A percentile compares a stretch with the other conserved stretches of the same genome.
phyloP scores from a whole-genome alignment of 2,113 vertebrate species.

The Lynx canadensis region DNA sequence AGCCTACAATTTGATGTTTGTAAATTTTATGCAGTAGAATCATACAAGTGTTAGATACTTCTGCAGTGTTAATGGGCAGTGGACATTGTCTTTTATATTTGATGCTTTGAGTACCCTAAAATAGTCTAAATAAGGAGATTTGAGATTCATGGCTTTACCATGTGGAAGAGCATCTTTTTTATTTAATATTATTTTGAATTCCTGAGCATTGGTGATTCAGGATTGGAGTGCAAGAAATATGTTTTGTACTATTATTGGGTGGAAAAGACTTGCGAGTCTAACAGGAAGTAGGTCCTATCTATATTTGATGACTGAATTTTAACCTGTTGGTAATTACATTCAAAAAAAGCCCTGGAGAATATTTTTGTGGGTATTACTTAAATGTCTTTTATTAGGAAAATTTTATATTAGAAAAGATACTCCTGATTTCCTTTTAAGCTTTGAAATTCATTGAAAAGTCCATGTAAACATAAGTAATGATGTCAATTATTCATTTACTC shows the following conservation, averaged over 20 bases:
- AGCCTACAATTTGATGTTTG: neutral
- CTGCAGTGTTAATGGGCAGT: conserved; percentile 36
- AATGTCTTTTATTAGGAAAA: conserved; percentile 41
- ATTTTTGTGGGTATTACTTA: conserved; percentile 52
- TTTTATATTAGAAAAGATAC: conserved; percentile 55
- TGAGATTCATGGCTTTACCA: neutral
- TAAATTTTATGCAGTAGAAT: conserved; percentile 63
- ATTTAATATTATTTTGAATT: conserved; percentile 54
- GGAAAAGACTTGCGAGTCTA: neutral
- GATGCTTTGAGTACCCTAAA: neutral
- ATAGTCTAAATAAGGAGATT: neutral
- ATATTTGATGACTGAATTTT: conserved; percentile 13
- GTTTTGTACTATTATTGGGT: neutral
- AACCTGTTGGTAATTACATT: neutral
- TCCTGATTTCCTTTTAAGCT: conserved; percentile 50
- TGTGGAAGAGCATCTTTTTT: neutral
- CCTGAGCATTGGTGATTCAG: conserved; percentile 45
- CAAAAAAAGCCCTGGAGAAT: conserved; percentile 3
- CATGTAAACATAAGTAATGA: conserved; percentile 1
- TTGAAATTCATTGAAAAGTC: conserved; percentile 56
- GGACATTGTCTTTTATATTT: neutral
- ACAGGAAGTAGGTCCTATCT: neutral
- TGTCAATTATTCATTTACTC: conserved; percentile 40
- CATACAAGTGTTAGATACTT: conserved; percentile 71
- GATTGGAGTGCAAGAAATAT: neutral